These are phyloP conservation scores for Hypotaenidia okinawae DNA, from an alignment of 2,797 vertebrate species.

Conservation along the genomic window DNA sequence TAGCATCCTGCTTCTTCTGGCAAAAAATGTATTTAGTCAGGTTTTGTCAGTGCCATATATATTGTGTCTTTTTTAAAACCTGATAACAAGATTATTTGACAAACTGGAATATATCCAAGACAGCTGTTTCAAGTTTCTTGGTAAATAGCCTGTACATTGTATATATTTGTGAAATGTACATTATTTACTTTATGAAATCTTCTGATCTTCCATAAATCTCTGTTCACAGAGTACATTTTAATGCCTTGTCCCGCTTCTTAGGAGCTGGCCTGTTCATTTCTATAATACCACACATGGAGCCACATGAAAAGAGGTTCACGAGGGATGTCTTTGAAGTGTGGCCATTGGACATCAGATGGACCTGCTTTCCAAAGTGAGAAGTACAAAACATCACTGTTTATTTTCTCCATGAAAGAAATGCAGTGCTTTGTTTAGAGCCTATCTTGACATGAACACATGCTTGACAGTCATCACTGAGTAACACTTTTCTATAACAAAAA, in stretches of 20 bases:
- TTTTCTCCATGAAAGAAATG: not conserved
- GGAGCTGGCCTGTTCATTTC: not conserved
- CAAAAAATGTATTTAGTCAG: not conserved
- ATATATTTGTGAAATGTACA: conserved; percentile 41
- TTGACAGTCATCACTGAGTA: not conserved
- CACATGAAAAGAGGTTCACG: not conserved
- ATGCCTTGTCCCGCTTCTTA: not conserved
- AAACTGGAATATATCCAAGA: conserved; percentile 25
- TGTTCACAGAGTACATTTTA: conserved; percentile 5
- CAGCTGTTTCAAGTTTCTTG: conserved; percentile 47
- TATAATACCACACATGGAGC: conserved; percentile 19
- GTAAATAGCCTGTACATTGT: conserved; percentile 41
- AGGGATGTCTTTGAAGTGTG: conserved; percentile 28
- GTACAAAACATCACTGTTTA: not conserved
- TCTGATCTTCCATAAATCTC: conserved; percentile 35
- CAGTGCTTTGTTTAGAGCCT: not conserved
- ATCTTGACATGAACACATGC: not conserved
- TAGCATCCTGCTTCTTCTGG: not conserved
- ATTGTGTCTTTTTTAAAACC: not conserved
- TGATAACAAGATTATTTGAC: conserved; percentile 23
- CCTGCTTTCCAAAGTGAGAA: not conserved
- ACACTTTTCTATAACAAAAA: rapidly evolving
- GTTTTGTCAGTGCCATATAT: not conserved
- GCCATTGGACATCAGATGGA: not conserved
- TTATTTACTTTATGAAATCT: conserved; percentile 57